Evolutionary conservation across 2,797 vertebrate species (phyloP), one percentile per base, ranked within the genome.

Genomic region (Perdix hodgsoniae): DNA sequence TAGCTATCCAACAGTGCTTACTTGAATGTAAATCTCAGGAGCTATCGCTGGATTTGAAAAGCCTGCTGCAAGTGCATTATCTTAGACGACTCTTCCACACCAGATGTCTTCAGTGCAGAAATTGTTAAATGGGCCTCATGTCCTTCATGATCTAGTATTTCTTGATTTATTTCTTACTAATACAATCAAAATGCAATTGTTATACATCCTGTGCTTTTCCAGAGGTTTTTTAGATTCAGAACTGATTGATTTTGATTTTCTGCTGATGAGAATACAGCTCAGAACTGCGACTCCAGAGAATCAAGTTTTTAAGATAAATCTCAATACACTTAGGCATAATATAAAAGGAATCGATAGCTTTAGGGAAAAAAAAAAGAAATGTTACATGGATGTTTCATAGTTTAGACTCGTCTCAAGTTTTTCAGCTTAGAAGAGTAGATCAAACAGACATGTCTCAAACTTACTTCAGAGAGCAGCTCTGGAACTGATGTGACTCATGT

Each of bases 401-500:
- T 90, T 83, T 31, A 74, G 70, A 40, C 27, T 83, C 64, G 10
- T 90, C n/a, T 94, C 17, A 33, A 88, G 23, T 31, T 15, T 83
- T 93, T 72, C 54, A 11, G 70, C 1, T 4, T 67, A 7, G 9
- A 83, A 23, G n/a, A 88, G 15, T 19, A 71, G 66, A 23, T 90
- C 72, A 60, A 87, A 42, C 3, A 7, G 26, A 29, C 52, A 16
- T 0, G 0, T 54, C 23, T 45, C 40, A 35, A 70, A 54, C 24
- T 74, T 6, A 24, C 26, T 78, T 70, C 4, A 44, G 35, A 27
- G 14, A 77, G 40, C 21, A 80, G 57, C 54, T 88, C 65, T 86
- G 59, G 69, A 83, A 80, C 35, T 47, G 7, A 14, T 26, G 35
- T 77, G 70, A n/a, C 39, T 80, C 35, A 27, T 1, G 11, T 56